Conservation (phyloP, 2,888 invertebrate species). For the Eristalis pertinax region DNA sequence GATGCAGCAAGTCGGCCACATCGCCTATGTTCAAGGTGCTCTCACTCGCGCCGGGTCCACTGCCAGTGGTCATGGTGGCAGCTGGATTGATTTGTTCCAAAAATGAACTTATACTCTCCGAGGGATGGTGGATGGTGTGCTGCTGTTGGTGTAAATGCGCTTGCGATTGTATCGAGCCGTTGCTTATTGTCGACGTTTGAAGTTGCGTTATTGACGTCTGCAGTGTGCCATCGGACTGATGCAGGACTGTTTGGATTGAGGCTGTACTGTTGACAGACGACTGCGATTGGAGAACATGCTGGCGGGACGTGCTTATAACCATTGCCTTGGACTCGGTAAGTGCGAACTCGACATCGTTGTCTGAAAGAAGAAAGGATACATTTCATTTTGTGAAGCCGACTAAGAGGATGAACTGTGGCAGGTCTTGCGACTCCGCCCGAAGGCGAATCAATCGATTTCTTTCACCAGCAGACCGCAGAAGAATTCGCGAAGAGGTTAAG, state of each 20-base stretch:
- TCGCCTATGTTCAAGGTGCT: constrained; percentile 82
- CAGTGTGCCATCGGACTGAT: constrained; percentile 75
- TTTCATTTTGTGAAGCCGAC: too few relatives aligned
- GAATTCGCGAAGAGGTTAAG: too few relatives aligned
- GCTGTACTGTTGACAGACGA: constrained; percentile 80
- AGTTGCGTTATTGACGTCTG: constrained; percentile 70
- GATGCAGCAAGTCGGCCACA: constrained; percentile 92
- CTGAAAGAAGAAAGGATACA: constrained; percentile 65
- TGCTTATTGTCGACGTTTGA: constrained; percentile 75
- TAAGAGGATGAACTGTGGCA: too few relatives aligned
- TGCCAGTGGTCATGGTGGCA: constrained; percentile 75
- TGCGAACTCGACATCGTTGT: constrained; percentile 78
- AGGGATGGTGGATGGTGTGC: constrained; percentile 69
- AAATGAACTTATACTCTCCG: constrained; percentile 78
- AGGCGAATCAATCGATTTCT: too few relatives aligned
- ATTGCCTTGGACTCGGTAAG: constrained; percentile 78
- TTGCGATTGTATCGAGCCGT: constrained; percentile 59
- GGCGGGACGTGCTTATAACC: constrained; percentile 77
- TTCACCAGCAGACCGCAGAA: too few relatives aligned
- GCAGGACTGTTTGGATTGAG: constrained; percentile 80
- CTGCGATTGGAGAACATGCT: constrained; percentile 80
- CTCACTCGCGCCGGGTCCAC: constrained; percentile 73
- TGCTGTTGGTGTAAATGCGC: constrained; percentile 66
- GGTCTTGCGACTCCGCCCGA: too few relatives aligned
- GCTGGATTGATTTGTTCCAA: constrained; percentile 78